Base-by-base conservation (phyloP, 2,113 vertebrate genomes). In the Poecile atricapillus region DNA sequence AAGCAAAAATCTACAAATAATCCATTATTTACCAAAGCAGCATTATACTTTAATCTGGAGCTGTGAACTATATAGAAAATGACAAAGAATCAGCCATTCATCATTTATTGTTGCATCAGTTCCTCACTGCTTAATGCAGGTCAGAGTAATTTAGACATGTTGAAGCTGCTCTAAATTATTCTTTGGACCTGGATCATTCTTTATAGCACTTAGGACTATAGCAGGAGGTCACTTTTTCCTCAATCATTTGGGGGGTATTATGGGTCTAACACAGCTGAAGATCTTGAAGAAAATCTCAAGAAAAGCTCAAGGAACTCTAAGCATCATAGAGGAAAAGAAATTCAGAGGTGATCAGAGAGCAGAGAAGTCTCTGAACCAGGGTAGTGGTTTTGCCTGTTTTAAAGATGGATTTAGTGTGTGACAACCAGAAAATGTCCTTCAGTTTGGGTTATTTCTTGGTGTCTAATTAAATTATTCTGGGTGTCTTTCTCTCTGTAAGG, bases 391-490 rank as follows among this genome's bases (percentile, higher is more conserved):
- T 86, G 64, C 82, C 68, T 81, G 28, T 86, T 93, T 90, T 28
- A 75, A 89, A 95, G 86, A 93, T 49, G 20, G 74, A 86, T 95
- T 93, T 78, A 39, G 19, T 87, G 37, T 78, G 84, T 95, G 94
- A 94, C 90, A 95, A 80, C 68, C 92, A 97, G 93, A 96, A 95
- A 95, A 97, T 53, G 67, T 67, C 88, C 75, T 95, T 96, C 82
- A 74, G 68, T 77, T 83, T 95, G 78, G 62, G 87, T 90, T 94
- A 93, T 96, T 96, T 94, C 93, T 95, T 91, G 56, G 52, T 28
- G 44, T 94, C 86, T 96, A 96, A 96, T 96, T 90, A 93, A 95
- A 96, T 96, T 96, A 93, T 92, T 47, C 73, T 71, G 90, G 52
- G 37, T 83, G 85, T 89, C 79, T 92, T 85, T 93, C 64, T 93